These are phyloP conservation scores for Argopecten irradians DNA, from an alignment of 1,140 invertebrate genomes.

Conservation along the genomic window DNA sequence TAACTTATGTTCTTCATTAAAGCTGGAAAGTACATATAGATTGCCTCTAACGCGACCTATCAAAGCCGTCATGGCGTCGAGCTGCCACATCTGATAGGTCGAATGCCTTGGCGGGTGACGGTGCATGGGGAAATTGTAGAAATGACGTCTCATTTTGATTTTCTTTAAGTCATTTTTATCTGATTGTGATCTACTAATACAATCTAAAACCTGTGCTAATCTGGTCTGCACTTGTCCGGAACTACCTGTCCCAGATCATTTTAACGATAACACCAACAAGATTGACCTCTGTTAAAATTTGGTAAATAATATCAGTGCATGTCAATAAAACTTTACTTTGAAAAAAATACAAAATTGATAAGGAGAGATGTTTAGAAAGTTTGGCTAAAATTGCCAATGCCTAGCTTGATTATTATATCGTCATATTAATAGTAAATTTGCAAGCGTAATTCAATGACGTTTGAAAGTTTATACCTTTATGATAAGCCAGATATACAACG, in stretches of 20 bases:
- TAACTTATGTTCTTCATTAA: constrained; percentile 11
- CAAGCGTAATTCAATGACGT: too few species aligned
- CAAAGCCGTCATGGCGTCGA: neutral
- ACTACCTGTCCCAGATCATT: neutral
- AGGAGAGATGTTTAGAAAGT: too few species aligned
- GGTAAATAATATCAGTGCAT: too few species aligned
- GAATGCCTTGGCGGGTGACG: neutral
- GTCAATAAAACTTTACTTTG: too few species aligned
- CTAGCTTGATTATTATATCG: too few species aligned
- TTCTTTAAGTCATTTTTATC: neutral
- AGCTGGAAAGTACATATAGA: constrained; percentile 11
- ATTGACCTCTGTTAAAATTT: too few species aligned
- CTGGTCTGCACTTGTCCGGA: neutral
- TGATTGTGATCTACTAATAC: neutral
- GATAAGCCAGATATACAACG: too few species aligned
- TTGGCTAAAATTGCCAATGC: too few species aligned
- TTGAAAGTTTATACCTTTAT: too few species aligned
- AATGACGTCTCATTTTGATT: neutral
- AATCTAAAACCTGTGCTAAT: neutral
- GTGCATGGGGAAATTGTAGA: neutral
- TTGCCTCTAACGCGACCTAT: neutral
- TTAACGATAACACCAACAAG: too few species aligned
- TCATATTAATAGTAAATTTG: too few species aligned
- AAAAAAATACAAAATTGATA: too few species aligned
- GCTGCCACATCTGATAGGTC: neutral